A percentile compares a stretch with the other conserved stretches of the same genome.
Conservation (phyloP, 2,888 invertebrate genomes). For the Punctoribates punctum region DNA sequence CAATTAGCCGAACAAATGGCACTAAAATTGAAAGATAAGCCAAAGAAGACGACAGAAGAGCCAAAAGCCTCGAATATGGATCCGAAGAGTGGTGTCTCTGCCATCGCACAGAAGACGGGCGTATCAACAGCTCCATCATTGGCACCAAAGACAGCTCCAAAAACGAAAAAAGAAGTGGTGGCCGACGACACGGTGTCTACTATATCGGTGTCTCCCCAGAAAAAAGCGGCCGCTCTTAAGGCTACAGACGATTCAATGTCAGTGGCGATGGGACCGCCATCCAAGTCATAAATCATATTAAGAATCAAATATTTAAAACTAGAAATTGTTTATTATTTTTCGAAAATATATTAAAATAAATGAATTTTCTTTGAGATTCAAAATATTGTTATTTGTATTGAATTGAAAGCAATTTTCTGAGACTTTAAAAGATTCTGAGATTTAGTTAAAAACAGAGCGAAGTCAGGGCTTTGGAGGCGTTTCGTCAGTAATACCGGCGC, state of each 20-base stretch:
- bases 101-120: background rate
- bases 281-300: background rate
- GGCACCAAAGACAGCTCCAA: background rate
- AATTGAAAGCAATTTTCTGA: no score
- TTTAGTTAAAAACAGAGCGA: no score
- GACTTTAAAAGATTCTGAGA: no score
- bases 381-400: no score
- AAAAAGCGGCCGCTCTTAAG: background rate
- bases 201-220: background rate
- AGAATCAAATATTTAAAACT: no score
- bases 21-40: background rate
- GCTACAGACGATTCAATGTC: constrained; percentile 24
- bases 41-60: background rate
- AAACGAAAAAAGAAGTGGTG: background rate
- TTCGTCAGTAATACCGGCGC: no score
- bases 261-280: background rate
- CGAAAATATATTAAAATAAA: no score
- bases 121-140: background rate
- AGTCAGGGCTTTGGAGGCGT: no score
- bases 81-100: background rate
- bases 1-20: background rate
- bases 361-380: no score
- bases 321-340: no score
- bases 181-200: background rate
- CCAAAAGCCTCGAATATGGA: background rate